These are phyloP conservation scores for Numenius arquata DNA, from an alignment of 2,113 vertebrate species.

Conservation along the genomic window DNA sequence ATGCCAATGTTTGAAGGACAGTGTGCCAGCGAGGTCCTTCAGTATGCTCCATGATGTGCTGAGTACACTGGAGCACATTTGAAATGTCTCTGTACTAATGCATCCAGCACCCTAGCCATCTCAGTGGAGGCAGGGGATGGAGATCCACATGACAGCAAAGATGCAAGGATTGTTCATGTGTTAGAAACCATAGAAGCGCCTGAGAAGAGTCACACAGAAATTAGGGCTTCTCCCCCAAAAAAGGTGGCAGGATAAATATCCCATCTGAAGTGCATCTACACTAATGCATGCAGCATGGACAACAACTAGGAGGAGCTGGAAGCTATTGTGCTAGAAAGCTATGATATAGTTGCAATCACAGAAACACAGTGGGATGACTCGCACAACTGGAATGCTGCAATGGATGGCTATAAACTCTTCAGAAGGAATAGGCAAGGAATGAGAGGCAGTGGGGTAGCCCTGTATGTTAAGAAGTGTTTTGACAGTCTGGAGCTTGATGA, in stretches of 20 bases:
- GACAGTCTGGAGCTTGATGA: no score
- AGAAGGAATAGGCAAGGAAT: background rate
- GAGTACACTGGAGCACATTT: no score
- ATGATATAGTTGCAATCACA: background rate
- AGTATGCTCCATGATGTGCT: background rate
- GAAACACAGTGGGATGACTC: background rate
- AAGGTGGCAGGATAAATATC: background rate
- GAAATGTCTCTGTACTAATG: no score
- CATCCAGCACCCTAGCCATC: no score
- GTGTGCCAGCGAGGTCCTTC: background rate
- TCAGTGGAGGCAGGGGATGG: background rate
- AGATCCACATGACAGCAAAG: background rate
- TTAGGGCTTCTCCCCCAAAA: background rate
- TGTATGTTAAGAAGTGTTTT: no score
- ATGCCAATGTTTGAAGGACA: background rate
- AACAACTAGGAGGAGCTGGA: background rate
- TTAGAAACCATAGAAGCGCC: background rate
- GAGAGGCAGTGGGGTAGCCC: background rate
- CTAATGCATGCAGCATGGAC: background rate
- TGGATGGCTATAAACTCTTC: background rate
- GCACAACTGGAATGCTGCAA: background rate
- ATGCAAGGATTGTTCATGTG: background rate
- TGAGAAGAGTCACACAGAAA: background rate
- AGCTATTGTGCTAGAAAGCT: background rate
- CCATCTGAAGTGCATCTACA: background rate